Conservation (phyloP, 2,113 vertebrate genomes). For the Larimichthys crocea region DNA sequence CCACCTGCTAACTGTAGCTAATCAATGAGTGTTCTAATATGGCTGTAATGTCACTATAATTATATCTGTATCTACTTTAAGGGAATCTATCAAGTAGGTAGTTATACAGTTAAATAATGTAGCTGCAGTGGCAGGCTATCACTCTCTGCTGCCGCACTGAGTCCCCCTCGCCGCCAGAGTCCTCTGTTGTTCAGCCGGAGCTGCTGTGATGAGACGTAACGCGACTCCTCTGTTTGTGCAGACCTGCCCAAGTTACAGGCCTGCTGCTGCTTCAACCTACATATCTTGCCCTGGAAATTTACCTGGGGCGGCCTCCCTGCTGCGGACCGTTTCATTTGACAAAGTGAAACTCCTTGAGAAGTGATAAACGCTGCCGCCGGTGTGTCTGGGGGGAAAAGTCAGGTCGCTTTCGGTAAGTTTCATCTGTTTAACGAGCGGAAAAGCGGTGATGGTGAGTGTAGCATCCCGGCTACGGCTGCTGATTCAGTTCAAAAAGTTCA, state of each 20-base stretch:
- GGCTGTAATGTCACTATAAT: neutral
- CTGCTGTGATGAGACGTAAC: constrained; percentile 52
- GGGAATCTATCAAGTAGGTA: neutral
- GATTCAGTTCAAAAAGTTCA: constrained; percentile 8
- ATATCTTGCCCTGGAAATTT: neutral
- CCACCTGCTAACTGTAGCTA: neutral
- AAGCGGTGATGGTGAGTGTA: constrained; percentile 26
- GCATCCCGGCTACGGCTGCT: constrained; percentile 53
- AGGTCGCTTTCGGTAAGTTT: constrained; percentile 69
- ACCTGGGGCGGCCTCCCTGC: neutral
- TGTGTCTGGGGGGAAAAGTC: constrained; percentile 1
- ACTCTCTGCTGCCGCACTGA: constrained; percentile 15
- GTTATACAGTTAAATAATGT: no score
- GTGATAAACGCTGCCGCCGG: neutral
- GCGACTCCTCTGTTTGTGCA: constrained; percentile 65
- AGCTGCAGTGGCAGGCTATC: neutral
- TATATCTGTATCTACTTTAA: neutral
- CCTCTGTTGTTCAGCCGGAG: constrained; percentile 39
- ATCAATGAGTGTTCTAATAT: neutral
- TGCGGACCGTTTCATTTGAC: neutral
- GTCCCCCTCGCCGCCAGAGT: constrained; percentile 67
- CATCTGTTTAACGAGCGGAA: constrained; percentile 22
- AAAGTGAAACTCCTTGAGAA: fast-evolving
- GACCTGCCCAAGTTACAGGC: constrained; percentile 63
- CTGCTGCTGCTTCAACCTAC: constrained; percentile 2